These are phyloP conservation scores for Andrena haemorrhoa DNA, from an alignment of 2,888 invertebrate genomes.

Conservation along the genomic window DNA sequence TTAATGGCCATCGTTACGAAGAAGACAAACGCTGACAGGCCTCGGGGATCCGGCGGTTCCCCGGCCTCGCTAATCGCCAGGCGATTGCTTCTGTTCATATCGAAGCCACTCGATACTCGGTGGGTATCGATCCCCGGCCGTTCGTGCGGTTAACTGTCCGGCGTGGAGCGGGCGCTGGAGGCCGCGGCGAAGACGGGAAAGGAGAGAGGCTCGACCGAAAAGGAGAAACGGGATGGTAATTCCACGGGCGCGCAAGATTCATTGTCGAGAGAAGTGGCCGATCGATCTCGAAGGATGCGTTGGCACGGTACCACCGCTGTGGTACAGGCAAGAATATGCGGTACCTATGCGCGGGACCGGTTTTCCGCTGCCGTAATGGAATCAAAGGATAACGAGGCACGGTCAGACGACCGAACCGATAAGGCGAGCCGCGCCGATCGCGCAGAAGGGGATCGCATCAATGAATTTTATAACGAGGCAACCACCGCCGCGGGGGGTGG, in stretches of 20 bases:
- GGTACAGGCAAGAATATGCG: constrained; percentile 53
- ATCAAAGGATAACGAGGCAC: constrained; percentile 75
- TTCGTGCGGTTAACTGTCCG: constrained; percentile 11
- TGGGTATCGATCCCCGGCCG: constrained; percentile 21
- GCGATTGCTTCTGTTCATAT: constrained; percentile 35
- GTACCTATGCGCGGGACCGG: constrained; percentile 48
- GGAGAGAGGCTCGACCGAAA: constrained; percentile 28
- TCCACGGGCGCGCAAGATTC: constrained; percentile 47
- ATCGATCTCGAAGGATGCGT: constrained; percentile 41
- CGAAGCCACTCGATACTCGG: neutral
- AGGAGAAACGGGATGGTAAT: constrained; percentile 43
- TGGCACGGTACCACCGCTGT: constrained; percentile 11
- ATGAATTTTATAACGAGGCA: constrained; percentile 66
- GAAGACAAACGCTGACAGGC: constrained; percentile 49
- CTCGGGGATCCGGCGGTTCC: constrained; percentile 28
- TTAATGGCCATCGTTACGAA: constrained; percentile 36
- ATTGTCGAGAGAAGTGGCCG: constrained; percentile 45
- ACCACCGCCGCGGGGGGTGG: constrained; percentile 4
- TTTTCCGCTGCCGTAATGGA: constrained; percentile 70
- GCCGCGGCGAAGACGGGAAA: constrained; percentile 13
- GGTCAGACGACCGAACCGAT: constrained; percentile 71
- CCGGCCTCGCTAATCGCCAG: constrained; percentile 30
- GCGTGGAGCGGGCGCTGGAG: neutral
- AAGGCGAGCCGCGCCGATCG: constrained; percentile 47
- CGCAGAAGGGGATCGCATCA: constrained; percentile 38